These are phyloP conservation scores for Tupaia tana DNA, from an alignment of 2,113 vertebrate species.

Conservation along the genomic window DNA sequence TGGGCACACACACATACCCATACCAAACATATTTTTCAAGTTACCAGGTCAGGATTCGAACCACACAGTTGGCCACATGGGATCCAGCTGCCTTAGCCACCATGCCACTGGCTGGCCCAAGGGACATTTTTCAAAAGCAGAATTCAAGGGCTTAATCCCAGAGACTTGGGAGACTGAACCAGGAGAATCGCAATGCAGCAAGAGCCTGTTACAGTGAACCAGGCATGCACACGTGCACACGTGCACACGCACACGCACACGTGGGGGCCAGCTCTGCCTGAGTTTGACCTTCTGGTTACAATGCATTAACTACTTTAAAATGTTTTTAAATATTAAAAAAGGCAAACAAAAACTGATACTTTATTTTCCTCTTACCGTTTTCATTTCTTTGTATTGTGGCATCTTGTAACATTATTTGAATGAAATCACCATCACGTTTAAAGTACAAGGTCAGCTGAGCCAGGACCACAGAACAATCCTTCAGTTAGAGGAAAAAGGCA, in stretches of 20 bases:
- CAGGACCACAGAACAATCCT: slow-evolving; percentile 74
- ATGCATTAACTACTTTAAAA: not conserved
- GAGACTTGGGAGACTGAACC: too few species aligned
- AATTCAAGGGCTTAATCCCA: not conserved
- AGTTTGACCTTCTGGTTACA: not conserved
- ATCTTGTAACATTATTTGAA: slow-evolving; percentile 68
- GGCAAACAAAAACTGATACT: not conserved
- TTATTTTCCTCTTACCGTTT: slow-evolving; percentile 31
- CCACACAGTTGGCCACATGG: too few species aligned
- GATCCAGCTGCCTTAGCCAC: too few species aligned
- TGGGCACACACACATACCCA: too few species aligned
- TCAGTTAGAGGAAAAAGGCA: slow-evolving; percentile 73
- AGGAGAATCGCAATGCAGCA: too few species aligned
- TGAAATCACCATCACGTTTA: slow-evolving; percentile 62
- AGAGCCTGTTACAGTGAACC: too few species aligned
- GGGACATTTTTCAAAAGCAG: not conserved
- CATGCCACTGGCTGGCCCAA: too few species aligned
- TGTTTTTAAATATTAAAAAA: not conserved
- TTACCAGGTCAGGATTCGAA: too few species aligned
- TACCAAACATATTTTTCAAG: too few species aligned
- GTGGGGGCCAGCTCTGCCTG: not conserved
- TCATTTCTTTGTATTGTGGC: slow-evolving; percentile 74
- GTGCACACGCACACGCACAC: too few species aligned
- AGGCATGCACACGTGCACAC: too few species aligned
- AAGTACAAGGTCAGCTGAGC: slow-evolving; percentile 73